phyloP scores from a whole-genome alignment of 2,113 vertebrate genomes.

The Morphnarchus princeps region DNA sequence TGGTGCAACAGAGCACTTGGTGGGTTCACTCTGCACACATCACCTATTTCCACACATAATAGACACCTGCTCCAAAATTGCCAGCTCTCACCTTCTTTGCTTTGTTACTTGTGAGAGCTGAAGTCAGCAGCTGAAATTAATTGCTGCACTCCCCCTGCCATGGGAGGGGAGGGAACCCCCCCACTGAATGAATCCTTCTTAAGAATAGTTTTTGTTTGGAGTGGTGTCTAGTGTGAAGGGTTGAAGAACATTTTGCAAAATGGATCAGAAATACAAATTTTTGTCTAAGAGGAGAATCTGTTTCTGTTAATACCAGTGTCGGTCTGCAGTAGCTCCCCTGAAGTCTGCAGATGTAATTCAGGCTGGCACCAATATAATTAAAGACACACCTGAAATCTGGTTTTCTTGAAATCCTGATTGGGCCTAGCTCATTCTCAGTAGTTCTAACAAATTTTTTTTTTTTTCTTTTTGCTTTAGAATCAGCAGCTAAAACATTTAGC shows the following conservation, averaged over 20 bases:
- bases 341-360: neutral
- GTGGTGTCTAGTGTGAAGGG: neutral
- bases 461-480: neutral
- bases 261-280: neutral
- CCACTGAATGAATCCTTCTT: neutral
- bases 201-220: neutral
- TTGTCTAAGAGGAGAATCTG: neutral
- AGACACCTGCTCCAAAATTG: slow-evolving; percentile 27
- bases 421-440: neutral
- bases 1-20: neutral
- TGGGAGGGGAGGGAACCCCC: neutral
- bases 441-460: neutral
- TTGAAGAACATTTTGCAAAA: neutral
- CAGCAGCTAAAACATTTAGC: neutral
- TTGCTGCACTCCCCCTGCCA: neutral
- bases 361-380: neutral
- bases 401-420: neutral
- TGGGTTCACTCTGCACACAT: slow-evolving; percentile 14
- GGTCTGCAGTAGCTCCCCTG: neutral
- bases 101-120: neutral
- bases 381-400: neutral
- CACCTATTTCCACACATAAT: neutral
- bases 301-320: neutral
- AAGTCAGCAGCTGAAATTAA: slow-evolving; percentile 6
- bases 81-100: slow-evolving; percentile 17